Percentiles rank a stretch among this genome's conserved stretches.
These are phyloP conservation scores for Eupithecia subfuscata DNA, from an alignment of 2,888 invertebrate species.

Conservation along the genomic window DNA sequence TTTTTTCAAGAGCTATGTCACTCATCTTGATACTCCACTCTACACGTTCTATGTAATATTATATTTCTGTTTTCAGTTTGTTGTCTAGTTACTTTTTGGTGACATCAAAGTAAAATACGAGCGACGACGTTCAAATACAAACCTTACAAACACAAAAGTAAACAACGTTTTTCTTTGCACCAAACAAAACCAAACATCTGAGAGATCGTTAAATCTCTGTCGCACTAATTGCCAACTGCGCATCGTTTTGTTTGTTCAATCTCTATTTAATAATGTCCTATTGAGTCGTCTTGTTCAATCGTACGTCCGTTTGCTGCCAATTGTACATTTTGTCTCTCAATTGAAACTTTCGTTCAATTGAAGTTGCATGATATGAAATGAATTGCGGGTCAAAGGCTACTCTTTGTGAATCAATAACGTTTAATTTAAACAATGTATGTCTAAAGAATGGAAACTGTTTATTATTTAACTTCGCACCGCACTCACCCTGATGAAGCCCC, in stretches of 20 bases:
- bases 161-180: slow-evolving; percentile 18
- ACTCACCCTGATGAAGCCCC: background rate
- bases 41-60: no score
- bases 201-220: slow-evolving; percentile 25
- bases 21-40: no score
- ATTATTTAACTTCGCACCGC: no score
- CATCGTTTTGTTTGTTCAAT: slow-evolving; percentile 19
- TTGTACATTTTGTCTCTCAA: slow-evolving; percentile 23
- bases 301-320: background rate
- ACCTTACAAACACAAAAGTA: background rate
- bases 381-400: slow-evolving; percentile 29
- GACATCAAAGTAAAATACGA: background rate
- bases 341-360: slow-evolving; percentile 32
- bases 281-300: background rate
- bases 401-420: slow-evolving; percentile 15
- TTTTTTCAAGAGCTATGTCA: background rate
- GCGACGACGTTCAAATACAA: background rate
- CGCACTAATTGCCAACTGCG: slow-evolving; percentile 43
- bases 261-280: background rate
- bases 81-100: background rate
- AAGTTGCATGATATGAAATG: slow-evolving; percentile 21
- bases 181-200: slow-evolving; percentile 22
- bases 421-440: background rate
- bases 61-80: background rate
- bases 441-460: no score